These are phyloP conservation scores for Excalfactoria chinensis DNA, from an alignment of 2,113 vertebrate species.

Conservation along the genomic window DNA sequence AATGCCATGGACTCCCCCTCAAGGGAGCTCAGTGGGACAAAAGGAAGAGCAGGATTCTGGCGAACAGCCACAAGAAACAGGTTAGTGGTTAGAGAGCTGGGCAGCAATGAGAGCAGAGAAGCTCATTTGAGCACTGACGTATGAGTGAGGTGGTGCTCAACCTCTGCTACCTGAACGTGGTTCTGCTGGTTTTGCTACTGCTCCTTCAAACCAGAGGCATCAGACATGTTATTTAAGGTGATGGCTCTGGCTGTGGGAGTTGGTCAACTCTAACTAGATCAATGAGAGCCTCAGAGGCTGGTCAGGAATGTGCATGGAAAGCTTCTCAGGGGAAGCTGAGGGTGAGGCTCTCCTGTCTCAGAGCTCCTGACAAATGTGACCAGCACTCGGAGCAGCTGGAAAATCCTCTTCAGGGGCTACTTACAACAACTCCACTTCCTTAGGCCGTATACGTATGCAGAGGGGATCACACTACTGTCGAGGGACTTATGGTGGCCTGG, in stretches of 20 bases:
- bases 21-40: not conserved
- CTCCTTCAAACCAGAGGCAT: not conserved
- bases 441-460: slow-evolving; percentile 42
- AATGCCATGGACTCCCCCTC: fast-evolving
- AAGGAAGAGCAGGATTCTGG: not conserved
- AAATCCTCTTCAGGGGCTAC: slow-evolving; percentile 46
- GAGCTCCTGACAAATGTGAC: not conserved
- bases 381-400: slow-evolving; percentile 32
- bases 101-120: not conserved
- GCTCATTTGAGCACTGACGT: not conserved
- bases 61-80: not conserved
- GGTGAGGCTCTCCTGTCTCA: not conserved
- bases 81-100: slow-evolving; percentile 61
- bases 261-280: not conserved
- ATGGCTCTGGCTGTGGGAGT: not conserved
- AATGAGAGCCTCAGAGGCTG: not conserved
- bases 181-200: not conserved
- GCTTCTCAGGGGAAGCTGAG: not conserved
- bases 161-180: not conserved
- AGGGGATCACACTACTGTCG: slow-evolving; percentile 83
- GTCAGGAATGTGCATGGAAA: not conserved
- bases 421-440: slow-evolving; percentile 77
- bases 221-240: not conserved
- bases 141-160: not conserved
- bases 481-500: slow-evolving; percentile 79